phyloP scores from a whole-genome alignment of 1,140 invertebrate genomes.

The Sinella curviseta region DNA sequence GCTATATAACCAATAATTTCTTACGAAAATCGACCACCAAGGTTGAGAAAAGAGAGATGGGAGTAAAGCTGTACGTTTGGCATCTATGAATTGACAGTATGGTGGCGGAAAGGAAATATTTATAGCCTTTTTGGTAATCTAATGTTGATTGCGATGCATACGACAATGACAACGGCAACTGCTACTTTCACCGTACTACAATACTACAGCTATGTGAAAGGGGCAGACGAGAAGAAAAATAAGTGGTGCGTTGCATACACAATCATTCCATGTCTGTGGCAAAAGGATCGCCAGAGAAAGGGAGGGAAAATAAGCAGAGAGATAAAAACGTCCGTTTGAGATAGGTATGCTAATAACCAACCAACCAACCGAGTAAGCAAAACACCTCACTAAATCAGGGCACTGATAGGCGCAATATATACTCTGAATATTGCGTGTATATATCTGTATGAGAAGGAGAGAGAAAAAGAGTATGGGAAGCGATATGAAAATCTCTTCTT shows the following conservation, averaged over 20 bases:
- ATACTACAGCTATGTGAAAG: neutral
- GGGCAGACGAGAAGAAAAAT: neutral
- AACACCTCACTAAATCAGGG: neutral
- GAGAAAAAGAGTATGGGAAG: no score
- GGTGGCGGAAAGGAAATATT: neutral
- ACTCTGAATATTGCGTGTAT: neutral
- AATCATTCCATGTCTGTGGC: no score
- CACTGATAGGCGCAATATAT: neutral
- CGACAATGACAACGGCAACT: neutral
- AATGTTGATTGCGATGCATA: slow-evolving; percentile 4
- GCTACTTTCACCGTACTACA: neutral
- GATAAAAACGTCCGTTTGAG: neutral
- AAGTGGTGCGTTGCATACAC: no score
- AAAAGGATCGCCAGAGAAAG: neutral
- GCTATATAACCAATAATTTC: no score
- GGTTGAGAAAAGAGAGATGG: no score
- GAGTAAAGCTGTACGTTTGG: no score
- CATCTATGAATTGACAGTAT: neutral
- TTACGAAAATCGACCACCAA: no score
- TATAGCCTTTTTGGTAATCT: neutral
- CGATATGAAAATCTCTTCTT: no score
- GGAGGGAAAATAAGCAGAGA: neutral
- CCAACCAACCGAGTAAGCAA: neutral
- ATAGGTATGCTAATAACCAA: neutral
- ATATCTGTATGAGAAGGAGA: no score